phyloP scores from a whole-genome alignment of 2,888 invertebrate genomes.

The Chromoteleia sp. region DNA sequence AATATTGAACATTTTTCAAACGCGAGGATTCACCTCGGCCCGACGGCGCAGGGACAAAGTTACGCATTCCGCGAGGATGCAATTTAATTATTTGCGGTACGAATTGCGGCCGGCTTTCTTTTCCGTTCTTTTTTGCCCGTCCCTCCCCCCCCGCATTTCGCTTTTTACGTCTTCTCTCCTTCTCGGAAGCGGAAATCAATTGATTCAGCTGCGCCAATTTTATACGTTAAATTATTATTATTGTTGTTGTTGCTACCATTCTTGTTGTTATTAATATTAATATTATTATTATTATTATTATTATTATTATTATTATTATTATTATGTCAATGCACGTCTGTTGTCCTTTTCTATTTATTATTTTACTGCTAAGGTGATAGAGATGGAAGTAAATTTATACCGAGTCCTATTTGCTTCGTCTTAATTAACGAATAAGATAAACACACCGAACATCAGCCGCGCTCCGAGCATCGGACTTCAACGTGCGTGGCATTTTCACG shows the following conservation, averaged over 20 bases:
- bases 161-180: neutral
- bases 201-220: slow-evolving; percentile 12
- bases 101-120: slow-evolving; percentile 3
- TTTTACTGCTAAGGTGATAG: no score
- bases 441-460: no score
- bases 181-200: slow-evolving; percentile 13
- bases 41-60: neutral
- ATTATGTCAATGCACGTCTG: no score
- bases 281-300: no score
- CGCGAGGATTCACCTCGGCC: neutral
- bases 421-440: no score
- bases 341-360: no score
- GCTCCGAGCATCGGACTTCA: no score
- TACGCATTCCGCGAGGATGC: slow-evolving; percentile 23
- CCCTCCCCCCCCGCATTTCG: neutral
- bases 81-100: slow-evolving; percentile 39
- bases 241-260: no score
- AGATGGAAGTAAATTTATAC: no score
- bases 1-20: slow-evolving; percentile 51
- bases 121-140: neutral
- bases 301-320: no score
- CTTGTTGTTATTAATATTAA: neutral
- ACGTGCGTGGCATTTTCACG: no score
- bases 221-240: neutral
- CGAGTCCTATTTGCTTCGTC: no score